These are phyloP conservation scores for Steinernema feltiae DNA, from an alignment of 1,140 invertebrate species.

Conservation along the genomic window DNA sequence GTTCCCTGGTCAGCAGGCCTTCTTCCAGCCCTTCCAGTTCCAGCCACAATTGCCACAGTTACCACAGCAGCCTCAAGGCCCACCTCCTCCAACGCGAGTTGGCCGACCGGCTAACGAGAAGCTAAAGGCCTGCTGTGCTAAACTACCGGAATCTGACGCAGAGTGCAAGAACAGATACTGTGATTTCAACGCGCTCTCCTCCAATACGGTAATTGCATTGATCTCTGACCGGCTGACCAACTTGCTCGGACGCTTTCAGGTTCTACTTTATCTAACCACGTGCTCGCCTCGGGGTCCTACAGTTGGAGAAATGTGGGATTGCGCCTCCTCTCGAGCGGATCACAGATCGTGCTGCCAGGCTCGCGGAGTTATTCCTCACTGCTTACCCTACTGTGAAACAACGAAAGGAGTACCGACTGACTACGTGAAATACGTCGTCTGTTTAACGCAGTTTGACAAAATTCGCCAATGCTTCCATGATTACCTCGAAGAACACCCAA, in stretches of 20 bases:
- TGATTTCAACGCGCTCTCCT: conserved; percentile 50
- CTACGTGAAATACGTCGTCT: conserved; percentile 51
- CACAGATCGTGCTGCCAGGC: conserved; percentile 31
- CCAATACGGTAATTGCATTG: conserved; percentile 39
- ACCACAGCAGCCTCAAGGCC: neutral
- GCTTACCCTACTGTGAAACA: conserved; percentile 52
- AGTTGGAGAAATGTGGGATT: conserved; percentile 40
- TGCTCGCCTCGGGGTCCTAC: conserved; percentile 39
- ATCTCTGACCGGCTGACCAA: neutral
- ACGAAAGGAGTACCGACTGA: conserved; percentile 58
- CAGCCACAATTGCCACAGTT: no score
- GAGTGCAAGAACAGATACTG: conserved; percentile 54
- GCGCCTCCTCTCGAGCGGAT: conserved; percentile 34
- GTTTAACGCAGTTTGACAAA: conserved; percentile 54
- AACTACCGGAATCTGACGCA: conserved; percentile 46
- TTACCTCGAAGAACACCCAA: conserved; percentile 48
- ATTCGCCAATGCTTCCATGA: conserved; percentile 53
- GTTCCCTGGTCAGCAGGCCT: neutral
- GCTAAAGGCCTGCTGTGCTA: conserved; percentile 47
- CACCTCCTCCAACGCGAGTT: neutral
- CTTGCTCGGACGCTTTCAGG: conserved; percentile 35
- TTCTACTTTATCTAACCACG: conserved; percentile 41
- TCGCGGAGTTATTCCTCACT: conserved; percentile 30
- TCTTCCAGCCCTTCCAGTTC: conserved; percentile 9
- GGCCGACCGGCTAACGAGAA: conserved; percentile 42